Evolutionary conservation across 2,113 vertebrate genomes (phyloP).

Genomic region (Marcusenius ussheri): DNA sequence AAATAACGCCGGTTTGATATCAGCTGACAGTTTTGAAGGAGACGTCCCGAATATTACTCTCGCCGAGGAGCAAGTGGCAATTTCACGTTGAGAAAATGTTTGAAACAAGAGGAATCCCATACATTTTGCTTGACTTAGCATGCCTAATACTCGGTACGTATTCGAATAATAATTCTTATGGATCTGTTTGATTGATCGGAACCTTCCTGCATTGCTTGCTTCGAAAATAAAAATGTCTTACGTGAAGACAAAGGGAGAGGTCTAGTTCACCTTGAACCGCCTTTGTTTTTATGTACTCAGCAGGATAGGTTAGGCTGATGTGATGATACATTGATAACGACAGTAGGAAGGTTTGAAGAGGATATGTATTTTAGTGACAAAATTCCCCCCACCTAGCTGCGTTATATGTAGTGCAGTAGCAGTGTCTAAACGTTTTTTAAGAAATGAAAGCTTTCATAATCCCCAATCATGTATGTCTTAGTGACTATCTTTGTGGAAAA

Average conservation of each 20-base stretch:
- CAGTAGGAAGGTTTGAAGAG: neutral
- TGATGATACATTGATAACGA: neutral
- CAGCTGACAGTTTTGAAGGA: neutral
- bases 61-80: neutral
- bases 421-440: neutral
- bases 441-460: neutral
- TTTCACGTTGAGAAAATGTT: conserved; percentile 65
- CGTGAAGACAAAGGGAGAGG: conserved; percentile 16
- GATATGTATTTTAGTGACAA: neutral
- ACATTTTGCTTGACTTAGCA: conserved; percentile 73
- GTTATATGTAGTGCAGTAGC: neutral
- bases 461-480: neutral
- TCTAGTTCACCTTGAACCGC: neutral
- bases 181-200: neutral
- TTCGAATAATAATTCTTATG: neutral
- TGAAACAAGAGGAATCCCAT: conserved; percentile 77
- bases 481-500: neutral
- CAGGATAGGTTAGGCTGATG: neutral
- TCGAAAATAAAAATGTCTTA: neutral
- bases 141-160: conserved; percentile 83
- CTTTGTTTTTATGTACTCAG: neutral
- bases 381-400: neutral
- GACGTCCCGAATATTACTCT: neutral
- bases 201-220: neutral
- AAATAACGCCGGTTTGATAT: neutral